Evolutionary conservation across 2,888 invertebrate genomes (phyloP).

Genomic region (Parnassius glacialis): DNA sequence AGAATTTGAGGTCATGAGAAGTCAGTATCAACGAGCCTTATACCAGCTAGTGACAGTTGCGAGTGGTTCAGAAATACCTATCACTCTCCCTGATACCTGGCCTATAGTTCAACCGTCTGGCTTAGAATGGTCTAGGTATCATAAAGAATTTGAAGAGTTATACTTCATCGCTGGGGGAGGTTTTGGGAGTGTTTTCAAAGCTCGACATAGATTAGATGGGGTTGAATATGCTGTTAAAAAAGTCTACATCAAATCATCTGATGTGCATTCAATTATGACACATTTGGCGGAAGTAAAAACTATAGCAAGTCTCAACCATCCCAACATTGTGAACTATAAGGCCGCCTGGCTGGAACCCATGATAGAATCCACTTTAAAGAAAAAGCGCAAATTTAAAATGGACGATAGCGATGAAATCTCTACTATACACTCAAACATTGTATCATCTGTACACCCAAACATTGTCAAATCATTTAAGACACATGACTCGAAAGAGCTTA

Average conservation of each 20-base stretch:
- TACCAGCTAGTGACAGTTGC: conserved; percentile 83
- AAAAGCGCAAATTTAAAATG: conserved; percentile 57
- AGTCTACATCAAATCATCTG: conserved; percentile 83
- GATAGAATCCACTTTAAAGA: conserved; percentile 71
- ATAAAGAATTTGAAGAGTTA: conserved; percentile 85
- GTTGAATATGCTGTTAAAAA: conserved; percentile 91
- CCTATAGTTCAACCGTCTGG: conserved; percentile 74
- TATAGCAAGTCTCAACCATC: conserved; percentile 88
- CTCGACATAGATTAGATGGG: conserved; percentile 87
- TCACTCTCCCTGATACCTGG: conserved; percentile 73
- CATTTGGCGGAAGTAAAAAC: conserved; percentile 90
- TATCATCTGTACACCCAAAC: conserved; percentile 62
- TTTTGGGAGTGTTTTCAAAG: conserved; percentile 89
- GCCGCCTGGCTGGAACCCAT: conserved; percentile 90
- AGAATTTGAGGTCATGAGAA: conserved; percentile 86
- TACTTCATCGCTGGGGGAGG: conserved; percentile 87
- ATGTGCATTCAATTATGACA: conserved; percentile 82
- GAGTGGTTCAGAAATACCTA: conserved; percentile 76
- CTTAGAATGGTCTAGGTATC: conserved; percentile 84
- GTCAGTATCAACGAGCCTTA: conserved; percentile 84
- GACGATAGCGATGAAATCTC: conserved; percentile 66
- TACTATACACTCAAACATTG: conserved; percentile 45
- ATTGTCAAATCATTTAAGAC: conserved; percentile 73
- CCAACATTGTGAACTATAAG: conserved; percentile 91
- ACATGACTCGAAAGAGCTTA: conserved; percentile 69